Base-by-base conservation (phyloP, 2,888 invertebrate species). In the Macropis europaea region DNA sequence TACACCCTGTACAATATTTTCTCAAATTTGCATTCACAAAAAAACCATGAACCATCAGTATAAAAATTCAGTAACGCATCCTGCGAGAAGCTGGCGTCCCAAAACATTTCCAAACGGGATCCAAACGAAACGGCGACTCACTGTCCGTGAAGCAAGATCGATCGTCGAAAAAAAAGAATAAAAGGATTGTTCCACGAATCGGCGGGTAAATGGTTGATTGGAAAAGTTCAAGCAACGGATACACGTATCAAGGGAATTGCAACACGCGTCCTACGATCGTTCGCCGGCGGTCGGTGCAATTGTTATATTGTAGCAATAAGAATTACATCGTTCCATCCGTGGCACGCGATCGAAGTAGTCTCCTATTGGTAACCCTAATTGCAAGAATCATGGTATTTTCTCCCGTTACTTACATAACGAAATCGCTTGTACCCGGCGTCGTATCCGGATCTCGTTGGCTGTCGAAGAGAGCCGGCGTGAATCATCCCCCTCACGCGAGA, bases 271-370 rank as follows among this genome's bases (percentile, higher is more conserved):
- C 72, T 77, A 67, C 77, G 69, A 67, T 76, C 76, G 75, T 72
- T 75, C 62, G 73, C 67, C n/a, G 62, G 69, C 48, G 61, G 70
- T 42, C 63, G 70, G 50, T 48, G 78, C 76, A 78, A 78, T 78
- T 78, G 78, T 78, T 75, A 77, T 69, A 77, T 69, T 77, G 73
- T 78, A 76, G 81, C 81, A 79, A 79, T 66, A 71, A 73, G 77
- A 81, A 68, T 81, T 80, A 73, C 81, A 76, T 75, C 77, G 82
- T 75, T 73, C 60, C 68, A 6, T 42, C 47, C 76, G 73, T 73
- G 76, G 82, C 84, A 85, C 85, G 85, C 85, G 84, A 85, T 85
- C 82, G 61, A 73, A 66, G 66, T 76, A 43, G 70, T 63, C 76
- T 67, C 63, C 68, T 78, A 79, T 84, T 76, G 79, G 76, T 63